Percentiles rank a stretch among this genome's conserved stretches.
These are phyloP conservation scores for Phyto melanocephala DNA, from an alignment of 2,888 invertebrate species.

Conservation along the genomic window DNA sequence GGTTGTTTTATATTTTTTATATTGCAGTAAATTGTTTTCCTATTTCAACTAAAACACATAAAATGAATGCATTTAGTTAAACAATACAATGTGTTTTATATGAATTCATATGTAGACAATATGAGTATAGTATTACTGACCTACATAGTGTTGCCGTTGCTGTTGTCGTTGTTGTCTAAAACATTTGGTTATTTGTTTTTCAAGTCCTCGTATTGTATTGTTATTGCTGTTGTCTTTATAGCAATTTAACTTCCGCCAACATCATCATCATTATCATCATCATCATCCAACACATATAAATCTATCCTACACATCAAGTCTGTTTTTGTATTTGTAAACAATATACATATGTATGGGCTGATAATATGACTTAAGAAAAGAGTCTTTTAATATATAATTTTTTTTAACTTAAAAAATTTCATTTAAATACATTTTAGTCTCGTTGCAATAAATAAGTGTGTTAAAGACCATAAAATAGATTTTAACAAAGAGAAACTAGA, in stretches of 20 bases:
- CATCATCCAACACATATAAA: background rate
- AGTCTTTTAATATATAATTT: background rate
- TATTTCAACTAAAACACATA: background rate
- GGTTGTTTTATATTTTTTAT: too few species aligned
- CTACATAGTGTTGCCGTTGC: background rate
- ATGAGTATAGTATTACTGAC: background rate
- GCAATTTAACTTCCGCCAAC: slow-evolving; percentile 25
- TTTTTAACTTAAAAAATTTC: slow-evolving; percentile 16
- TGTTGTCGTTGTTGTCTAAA: slow-evolving; percentile 32
- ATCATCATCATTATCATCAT: background rate
- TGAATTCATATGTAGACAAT: background rate
- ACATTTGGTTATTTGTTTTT: background rate
- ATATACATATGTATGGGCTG: background rate
- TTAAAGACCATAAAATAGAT: background rate
- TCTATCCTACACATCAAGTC: background rate
- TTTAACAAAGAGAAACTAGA: background rate
- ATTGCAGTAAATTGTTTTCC: slow-evolving; percentile 2
- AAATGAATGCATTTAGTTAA: slow-evolving; percentile 36
- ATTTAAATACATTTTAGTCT: slow-evolving; percentile 8
- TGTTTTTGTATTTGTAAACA: background rate
- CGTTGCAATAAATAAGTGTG: background rate
- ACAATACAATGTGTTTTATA: slow-evolving; percentile 17
- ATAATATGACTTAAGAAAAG: slow-evolving; percentile 5
- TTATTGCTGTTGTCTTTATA: background rate
- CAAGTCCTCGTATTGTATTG: background rate